A percentile compares a stretch with the other conserved stretches of the same genome.
Evolutionary conservation across 2,113 vertebrate species (phyloP).

Genomic region (Gobius niger): DNA sequence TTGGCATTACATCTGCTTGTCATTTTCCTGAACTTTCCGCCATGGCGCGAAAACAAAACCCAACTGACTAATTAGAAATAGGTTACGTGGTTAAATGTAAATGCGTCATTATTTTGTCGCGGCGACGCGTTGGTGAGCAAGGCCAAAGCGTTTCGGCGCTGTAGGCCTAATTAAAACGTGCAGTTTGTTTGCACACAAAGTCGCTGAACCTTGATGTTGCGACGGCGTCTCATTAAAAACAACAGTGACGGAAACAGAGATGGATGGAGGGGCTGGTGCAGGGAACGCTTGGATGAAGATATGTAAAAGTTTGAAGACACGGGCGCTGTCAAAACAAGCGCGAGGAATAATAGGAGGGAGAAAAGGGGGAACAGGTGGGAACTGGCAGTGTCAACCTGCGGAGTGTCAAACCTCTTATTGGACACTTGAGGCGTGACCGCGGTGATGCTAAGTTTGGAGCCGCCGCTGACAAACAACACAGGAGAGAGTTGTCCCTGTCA

Average conservation of each 20-base stretch:
- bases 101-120: conserved; percentile 78
- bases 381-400: conserved; percentile 66
- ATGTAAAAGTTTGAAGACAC: conserved; percentile 31
- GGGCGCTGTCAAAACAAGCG: conserved; percentile 60
- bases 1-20: conserved; percentile 79
- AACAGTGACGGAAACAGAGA: conserved; percentile 38
- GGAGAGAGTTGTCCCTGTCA: conserved; percentile 49
- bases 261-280: conserved; percentile 7
- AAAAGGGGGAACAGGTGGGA: conserved; percentile 65
- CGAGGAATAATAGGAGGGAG: conserved; percentile 34
- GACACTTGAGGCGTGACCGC: conserved; percentile 60
- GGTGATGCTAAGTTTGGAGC: conserved; percentile 53
- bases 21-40: conserved; percentile 76
- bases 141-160: conserved; percentile 49
- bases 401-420: conserved; percentile 35
- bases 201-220: conserved; percentile 77
- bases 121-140: conserved; percentile 35
- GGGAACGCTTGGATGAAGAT: conserved; percentile 9
- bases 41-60: conserved; percentile 68
- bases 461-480: conserved; percentile 45
- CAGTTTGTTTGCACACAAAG: conserved; percentile 64
- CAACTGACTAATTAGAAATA: conserved; percentile 79
- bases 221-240: conserved; percentile 76
- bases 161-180: conserved; percentile 73
- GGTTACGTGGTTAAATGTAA: conserved; percentile 77